These are phyloP conservation scores for Epirrhoe tristata DNA, from an alignment of 2,888 invertebrate species.

Conservation along the genomic window DNA sequence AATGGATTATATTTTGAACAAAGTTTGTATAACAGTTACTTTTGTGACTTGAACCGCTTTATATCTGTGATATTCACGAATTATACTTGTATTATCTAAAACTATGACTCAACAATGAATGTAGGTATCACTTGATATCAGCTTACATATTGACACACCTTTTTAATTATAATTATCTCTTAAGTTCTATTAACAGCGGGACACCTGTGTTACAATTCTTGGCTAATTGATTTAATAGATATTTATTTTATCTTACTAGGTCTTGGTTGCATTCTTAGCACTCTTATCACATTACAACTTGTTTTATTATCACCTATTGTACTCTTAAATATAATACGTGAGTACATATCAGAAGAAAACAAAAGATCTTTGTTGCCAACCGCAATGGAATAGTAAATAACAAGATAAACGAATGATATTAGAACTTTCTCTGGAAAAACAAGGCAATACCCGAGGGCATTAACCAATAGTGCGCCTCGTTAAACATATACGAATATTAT, in stretches of 20 bases:
- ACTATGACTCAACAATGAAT: constrained; percentile 30
- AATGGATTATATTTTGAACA: constrained; percentile 10
- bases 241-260: constrained; percentile 24
- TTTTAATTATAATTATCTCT: constrained; percentile 34
- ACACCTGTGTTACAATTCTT: constrained; percentile 40
- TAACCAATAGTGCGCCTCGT: constrained; percentile 29
- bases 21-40: constrained; percentile 6
- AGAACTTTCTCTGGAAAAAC: constrained; percentile 36
- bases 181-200: constrained; percentile 17
- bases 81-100: constrained; percentile 10
- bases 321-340: neutral
- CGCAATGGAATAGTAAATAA: neutral
- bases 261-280: neutral
- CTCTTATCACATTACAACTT: neutral
- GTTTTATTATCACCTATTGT: neutral
- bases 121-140: constrained; percentile 21
- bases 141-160: constrained; percentile 33
- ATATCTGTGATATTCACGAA: constrained; percentile 11
- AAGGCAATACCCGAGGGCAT: constrained; percentile 23
- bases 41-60: constrained; percentile 15
- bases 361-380: neutral
- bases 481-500: constrained; percentile 12
- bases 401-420: constrained; percentile 10
- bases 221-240: constrained; percentile 27
- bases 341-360: neutral